Evolutionary conservation across 2,113 vertebrate genomes (phyloP).

Genomic region (Pundamilia nyererei): DNA sequence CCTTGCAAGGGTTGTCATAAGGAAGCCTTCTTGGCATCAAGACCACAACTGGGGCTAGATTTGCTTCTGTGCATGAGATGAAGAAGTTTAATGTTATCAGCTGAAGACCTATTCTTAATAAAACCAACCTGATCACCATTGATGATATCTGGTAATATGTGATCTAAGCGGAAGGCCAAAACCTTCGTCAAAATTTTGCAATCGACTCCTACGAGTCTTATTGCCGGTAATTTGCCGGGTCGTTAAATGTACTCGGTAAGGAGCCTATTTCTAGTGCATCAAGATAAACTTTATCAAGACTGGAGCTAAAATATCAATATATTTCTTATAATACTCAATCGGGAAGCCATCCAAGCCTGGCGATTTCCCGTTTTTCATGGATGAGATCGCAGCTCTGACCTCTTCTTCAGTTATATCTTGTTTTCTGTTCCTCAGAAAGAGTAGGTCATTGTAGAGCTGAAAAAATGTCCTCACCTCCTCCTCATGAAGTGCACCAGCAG

Average conservation of each 20-base stretch:
- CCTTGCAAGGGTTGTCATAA: neutral
- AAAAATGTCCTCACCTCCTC: neutral
- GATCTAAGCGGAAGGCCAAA: neutral
- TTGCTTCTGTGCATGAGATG: neutral
- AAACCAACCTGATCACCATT: neutral
- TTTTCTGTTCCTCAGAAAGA: neutral
- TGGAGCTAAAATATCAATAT: neutral
- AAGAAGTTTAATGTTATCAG: neutral
- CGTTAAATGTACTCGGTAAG: neutral
- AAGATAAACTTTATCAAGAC: neutral
- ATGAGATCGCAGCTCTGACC: neutral
- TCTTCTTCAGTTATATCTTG: neutral
- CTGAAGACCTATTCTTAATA: neutral
- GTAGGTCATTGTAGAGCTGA: neutral
- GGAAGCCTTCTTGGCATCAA: neutral
- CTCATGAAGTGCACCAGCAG: neutral
- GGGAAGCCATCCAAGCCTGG: neutral
- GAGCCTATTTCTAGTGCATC: neutral
- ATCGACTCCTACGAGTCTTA: neutral
- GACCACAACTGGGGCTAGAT: rapidly evolving
- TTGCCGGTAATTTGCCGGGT: neutral
- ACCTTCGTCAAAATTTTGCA: too few relatives aligned
- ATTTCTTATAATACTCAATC: neutral
- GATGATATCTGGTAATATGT: neutral
- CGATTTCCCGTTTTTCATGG: neutral